Evolutionary conservation across 1,140 invertebrate genomes (phyloP).

Genomic region (Paraescarpia echinospica): DNA sequence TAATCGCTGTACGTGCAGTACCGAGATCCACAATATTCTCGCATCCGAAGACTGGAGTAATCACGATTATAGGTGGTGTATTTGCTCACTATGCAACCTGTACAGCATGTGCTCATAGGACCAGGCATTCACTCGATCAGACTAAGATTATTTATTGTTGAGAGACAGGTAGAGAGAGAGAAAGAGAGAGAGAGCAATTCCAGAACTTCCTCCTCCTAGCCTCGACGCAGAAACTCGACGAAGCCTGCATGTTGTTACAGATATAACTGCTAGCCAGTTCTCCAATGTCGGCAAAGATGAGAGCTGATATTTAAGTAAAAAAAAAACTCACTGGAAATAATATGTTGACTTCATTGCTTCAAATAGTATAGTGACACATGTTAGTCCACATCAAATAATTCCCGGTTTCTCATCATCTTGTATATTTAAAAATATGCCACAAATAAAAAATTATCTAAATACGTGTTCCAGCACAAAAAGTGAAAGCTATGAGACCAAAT

Average conservation of each 20-base stretch:
- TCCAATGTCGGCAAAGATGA: background rate
- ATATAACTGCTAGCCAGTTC: background rate
- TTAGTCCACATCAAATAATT: too few species aligned
- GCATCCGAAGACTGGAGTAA: background rate
- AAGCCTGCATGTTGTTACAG: background rate
- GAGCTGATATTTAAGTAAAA: background rate
- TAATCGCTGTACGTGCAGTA: background rate
- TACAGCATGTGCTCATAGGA: background rate
- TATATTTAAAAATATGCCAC: too few species aligned
- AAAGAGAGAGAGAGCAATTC: too few species aligned
- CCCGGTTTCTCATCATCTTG: too few species aligned
- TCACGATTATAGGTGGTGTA: background rate
- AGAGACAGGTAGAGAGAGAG: background rate
- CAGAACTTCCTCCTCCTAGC: background rate
- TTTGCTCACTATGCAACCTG: conserved; percentile 1
- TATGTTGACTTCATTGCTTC: background rate
- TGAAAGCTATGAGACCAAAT: too few species aligned
- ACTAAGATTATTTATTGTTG: background rate
- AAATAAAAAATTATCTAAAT: too few species aligned
- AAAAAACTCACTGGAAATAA: background rate
- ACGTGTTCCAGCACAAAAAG: too few species aligned
- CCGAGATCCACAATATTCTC: background rate
- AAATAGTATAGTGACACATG: too few species aligned
- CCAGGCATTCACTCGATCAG: background rate
- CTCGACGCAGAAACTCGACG: background rate